A percentile compares a stretch with the other conserved stretches of the same genome.
Conservation (phyloP, 1,140 invertebrate genomes). For the Trichoplusia ni region DNA sequence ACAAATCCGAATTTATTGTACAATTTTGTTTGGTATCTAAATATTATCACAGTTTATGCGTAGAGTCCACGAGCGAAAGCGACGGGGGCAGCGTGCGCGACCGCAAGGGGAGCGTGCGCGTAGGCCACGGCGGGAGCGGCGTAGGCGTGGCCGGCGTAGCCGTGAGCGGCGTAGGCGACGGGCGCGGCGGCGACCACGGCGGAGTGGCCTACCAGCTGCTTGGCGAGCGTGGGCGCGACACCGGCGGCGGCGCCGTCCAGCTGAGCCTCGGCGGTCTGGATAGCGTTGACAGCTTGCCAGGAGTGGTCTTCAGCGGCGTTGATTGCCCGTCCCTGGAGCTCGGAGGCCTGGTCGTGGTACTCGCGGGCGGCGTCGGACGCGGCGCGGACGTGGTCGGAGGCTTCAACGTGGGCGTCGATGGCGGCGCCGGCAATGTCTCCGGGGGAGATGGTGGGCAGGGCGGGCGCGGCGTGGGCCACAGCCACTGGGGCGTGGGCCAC, state of each 20-base stretch:
- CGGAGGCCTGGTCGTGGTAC: slow-evolving; percentile 82
- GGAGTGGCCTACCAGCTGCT: slow-evolving; percentile 62
- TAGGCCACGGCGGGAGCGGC: slow-evolving; percentile 32
- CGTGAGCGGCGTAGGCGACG: slow-evolving; percentile 42
- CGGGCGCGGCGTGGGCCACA: slow-evolving; percentile 59
- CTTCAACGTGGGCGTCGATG: slow-evolving; percentile 75
- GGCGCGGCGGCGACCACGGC: slow-evolving; percentile 36
- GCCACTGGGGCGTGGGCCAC: slow-evolving; percentile 49
- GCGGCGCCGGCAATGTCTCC: slow-evolving; percentile 68
- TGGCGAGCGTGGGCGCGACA: slow-evolving; percentile 79
- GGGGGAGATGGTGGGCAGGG: slow-evolving; percentile 69
- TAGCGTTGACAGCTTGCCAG: slow-evolving; percentile 80
- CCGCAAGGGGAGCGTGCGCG: slow-evolving; percentile 35
- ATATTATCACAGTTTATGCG: slow-evolving; percentile 74
- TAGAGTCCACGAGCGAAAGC: slow-evolving; percentile 50
- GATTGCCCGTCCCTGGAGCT: slow-evolving; percentile 81
- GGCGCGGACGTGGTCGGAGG: slow-evolving; percentile 70
- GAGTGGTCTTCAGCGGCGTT: slow-evolving; percentile 82
- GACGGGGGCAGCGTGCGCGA: slow-evolving; percentile 45
- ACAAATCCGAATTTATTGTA: slow-evolving; percentile 74
- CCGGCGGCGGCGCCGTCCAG: slow-evolving; percentile 82
- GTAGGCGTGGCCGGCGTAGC: neutral
- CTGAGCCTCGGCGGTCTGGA: slow-evolving; percentile 81
- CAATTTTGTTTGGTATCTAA: slow-evolving; percentile 72
- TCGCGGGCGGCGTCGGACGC: slow-evolving; percentile 73